Percentiles rank a stretch among this genome's conserved stretches.
These are phyloP conservation scores for Sus cebifrons DNA, from an alignment of 2,797 vertebrate species.

Conservation along the genomic window DNA sequence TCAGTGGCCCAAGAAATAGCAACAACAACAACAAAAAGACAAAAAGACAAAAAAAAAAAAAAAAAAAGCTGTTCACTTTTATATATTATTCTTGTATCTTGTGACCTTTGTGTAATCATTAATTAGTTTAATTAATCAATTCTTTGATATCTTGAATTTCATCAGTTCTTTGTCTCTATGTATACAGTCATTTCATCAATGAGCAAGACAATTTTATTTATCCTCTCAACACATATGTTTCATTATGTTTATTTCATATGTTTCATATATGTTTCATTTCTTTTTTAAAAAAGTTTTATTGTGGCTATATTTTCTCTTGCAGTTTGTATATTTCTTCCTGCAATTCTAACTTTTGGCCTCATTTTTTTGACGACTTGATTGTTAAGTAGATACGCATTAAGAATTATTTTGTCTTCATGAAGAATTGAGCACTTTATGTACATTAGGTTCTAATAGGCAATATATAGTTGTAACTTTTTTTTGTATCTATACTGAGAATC, in stretches of 20 bases:
- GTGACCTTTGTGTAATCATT: background rate
- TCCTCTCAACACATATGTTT: background rate
- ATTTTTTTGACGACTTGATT: background rate
- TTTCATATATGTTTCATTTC: background rate
- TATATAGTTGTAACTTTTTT: background rate
- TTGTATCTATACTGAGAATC: background rate
- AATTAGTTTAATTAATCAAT: background rate
- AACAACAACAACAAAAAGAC: too few relatives aligned
- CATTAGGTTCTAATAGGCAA: background rate
- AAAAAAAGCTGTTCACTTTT: background rate
- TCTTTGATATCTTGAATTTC: background rate
- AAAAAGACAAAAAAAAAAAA: too few relatives aligned
- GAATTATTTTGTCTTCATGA: background rate
- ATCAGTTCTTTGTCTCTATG: background rate
- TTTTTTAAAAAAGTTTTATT: background rate
- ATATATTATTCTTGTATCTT: background rate
- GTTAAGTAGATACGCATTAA: background rate
- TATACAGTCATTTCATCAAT: background rate
- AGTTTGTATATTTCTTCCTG: background rate
- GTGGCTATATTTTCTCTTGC: background rate
- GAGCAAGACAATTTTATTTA: background rate
- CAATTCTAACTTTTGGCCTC: background rate
- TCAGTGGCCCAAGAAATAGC: too few relatives aligned
- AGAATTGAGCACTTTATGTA: background rate
- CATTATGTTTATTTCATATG: too few relatives aligned